Percentiles rank a stretch among this genome's conserved stretches.
These are phyloP conservation scores for Elephantulus edwardii DNA, from an alignment of 2,113 vertebrate species.

Conservation along the genomic window DNA sequence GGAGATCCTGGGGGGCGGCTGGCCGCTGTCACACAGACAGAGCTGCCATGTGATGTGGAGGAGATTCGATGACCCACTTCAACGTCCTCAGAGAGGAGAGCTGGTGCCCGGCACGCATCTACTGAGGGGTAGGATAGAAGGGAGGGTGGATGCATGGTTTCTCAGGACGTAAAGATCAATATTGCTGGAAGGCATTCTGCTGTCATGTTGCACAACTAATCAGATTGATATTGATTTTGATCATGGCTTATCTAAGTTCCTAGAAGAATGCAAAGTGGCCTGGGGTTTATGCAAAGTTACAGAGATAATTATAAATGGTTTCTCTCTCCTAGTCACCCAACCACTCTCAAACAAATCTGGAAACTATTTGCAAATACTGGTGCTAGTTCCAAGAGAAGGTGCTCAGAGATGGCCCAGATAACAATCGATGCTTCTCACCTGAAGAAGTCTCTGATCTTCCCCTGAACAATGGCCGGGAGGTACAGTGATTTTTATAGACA, in stretches of 20 bases:
- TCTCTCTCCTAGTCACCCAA: constrained; percentile 6
- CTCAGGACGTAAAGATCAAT: background rate
- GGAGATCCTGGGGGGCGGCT: no score
- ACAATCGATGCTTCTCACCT: background rate
- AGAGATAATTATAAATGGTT: constrained; percentile 27
- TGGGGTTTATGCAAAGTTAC: constrained; percentile 41
- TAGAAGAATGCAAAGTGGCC: constrained; percentile 8
- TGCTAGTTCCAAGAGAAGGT: constrained; percentile 2
- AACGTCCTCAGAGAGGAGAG: no score
- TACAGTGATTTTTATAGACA: background rate
- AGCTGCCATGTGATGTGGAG: no score
- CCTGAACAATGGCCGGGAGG: background rate
- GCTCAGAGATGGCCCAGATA: background rate
- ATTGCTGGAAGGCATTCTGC: background rate
- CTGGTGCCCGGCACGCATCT: no score
- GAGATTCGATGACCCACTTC: no score
- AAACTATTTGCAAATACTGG: constrained; percentile 44
- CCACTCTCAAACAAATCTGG: constrained; percentile 35
- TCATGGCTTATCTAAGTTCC: constrained; percentile 1
- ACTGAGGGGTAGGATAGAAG: background rate
- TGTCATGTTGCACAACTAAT: background rate
- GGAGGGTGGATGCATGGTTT: background rate
- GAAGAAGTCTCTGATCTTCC: background rate
- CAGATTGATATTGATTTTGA: constrained; percentile 14
- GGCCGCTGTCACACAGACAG: no score